phyloP scores from a whole-genome alignment of 2,888 invertebrate genomes.

The Parelbella ahira region DNA sequence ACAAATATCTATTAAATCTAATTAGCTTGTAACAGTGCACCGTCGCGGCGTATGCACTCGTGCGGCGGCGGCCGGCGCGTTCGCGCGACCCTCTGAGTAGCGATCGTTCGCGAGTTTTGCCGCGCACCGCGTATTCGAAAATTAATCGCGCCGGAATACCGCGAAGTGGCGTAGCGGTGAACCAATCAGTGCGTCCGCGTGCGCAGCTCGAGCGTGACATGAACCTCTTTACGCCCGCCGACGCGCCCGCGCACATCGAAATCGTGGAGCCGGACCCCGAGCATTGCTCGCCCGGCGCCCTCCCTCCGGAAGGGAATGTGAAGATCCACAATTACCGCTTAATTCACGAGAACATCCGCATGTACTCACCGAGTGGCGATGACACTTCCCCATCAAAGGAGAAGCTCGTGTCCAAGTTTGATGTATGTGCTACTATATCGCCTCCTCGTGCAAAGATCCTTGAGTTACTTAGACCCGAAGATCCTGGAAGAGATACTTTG shows the following conservation, averaged over 20 bases:
- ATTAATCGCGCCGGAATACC: constrained; percentile 18
- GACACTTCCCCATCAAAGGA: constrained; percentile 58
- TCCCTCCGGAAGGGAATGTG: constrained; percentile 63
- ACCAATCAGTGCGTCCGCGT: constrained; percentile 40
- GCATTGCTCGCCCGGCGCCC: constrained; percentile 44
- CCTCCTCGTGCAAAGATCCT: constrained; percentile 64
- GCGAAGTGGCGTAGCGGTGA: constrained; percentile 36
- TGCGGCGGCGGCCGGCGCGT: constrained; percentile 27
- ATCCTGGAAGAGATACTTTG: constrained; percentile 61
- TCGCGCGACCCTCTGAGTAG: constrained; percentile 26
- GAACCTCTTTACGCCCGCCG: constrained; percentile 39
- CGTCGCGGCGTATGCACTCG: constrained; percentile 29
- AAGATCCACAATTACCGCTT: constrained; percentile 61
- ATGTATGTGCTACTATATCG: constrained; percentile 53
- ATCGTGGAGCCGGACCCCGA: constrained; percentile 54
- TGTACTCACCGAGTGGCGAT: constrained; percentile 64
- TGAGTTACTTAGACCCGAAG: constrained; percentile 61
- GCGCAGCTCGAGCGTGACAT: constrained; percentile 53
- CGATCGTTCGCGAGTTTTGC: constrained; percentile 24
- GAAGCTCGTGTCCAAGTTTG: constrained; percentile 60
- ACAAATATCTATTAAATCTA: constrained; percentile 35
- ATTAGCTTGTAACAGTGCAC: constrained; percentile 33
- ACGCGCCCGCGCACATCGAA: constrained; percentile 45
- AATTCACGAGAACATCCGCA: constrained; percentile 57
- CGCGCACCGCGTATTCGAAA: constrained; percentile 22